Conservation (phyloP, 2,797 vertebrate species). For the Microchirus variegatus region DNA sequence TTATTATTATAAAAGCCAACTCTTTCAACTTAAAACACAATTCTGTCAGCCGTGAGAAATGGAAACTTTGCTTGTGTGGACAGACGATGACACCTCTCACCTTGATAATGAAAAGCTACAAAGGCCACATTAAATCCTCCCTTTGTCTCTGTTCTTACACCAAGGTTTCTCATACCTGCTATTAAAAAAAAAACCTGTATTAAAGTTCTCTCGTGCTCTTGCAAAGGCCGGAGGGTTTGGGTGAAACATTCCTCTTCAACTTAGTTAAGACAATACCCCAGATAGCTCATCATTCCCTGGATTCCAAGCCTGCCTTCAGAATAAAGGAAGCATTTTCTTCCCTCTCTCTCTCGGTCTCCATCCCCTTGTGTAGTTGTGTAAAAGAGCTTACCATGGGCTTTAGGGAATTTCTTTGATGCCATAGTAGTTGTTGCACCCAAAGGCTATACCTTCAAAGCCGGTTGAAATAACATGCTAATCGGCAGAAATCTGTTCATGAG, state of each 20-base stretch:
- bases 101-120: constrained; percentile 56
- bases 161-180: constrained; percentile 37
- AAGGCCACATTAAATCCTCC: constrained; percentile 55
- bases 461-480: constrained; percentile 81
- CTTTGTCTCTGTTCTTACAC: constrained; percentile 45
- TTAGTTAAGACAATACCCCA: constrained; percentile 72
- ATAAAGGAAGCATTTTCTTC: constrained; percentile 65
- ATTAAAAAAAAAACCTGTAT: constrained; percentile 44
- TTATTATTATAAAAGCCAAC: not conserved
- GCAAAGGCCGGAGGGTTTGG: constrained; percentile 53
- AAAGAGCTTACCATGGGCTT: constrained; percentile 77
- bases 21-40: constrained; percentile 21
- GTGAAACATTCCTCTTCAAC: constrained; percentile 70
- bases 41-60: constrained; percentile 34
- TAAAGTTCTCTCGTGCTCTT: constrained; percentile 56
- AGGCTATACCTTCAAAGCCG: constrained; percentile 76
- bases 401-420: constrained; percentile 70
- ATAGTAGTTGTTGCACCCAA: constrained; percentile 61
- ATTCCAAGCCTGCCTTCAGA: constrained; percentile 62
- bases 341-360: constrained; percentile 28
- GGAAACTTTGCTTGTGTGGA: constrained; percentile 54
- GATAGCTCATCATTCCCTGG: constrained; percentile 64
- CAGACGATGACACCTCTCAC: constrained; percentile 49
- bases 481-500: constrained; percentile 77
- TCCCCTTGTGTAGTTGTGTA: constrained; percentile 56